Conservation (phyloP, 2,113 vertebrate genomes). For the Microtus pennsylvanicus region DNA sequence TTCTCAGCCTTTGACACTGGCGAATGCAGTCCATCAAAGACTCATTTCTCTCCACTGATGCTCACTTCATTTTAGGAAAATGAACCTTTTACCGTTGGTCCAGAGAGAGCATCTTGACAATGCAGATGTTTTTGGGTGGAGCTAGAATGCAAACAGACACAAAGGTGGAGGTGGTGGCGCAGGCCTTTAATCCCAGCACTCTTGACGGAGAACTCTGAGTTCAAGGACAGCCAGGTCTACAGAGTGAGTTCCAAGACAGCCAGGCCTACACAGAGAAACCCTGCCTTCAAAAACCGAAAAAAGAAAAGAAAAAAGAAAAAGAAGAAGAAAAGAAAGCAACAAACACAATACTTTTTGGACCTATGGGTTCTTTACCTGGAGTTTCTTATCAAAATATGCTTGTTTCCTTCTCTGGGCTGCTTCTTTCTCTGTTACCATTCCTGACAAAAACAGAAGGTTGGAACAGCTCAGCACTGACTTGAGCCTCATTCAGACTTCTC, state of each 20-base stretch:
- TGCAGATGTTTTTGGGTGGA: neutral
- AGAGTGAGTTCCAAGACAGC: neutral
- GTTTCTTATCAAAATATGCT: neutral
- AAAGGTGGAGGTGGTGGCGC: neutral
- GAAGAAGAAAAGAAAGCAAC: neutral
- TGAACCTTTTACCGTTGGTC: neutral
- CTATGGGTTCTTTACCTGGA: neutral
- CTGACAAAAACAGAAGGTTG: constrained; percentile 10
- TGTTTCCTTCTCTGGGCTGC: constrained; percentile 11
- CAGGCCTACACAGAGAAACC: neutral
- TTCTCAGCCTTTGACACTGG: constrained; percentile 31
- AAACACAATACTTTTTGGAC: neutral
- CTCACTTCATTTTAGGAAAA: neutral
- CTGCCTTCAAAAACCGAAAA: neutral
- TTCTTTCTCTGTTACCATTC: neutral
- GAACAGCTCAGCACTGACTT: neutral
- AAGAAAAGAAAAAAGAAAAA: no score
- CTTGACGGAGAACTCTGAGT: neutral
- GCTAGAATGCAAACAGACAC: neutral
- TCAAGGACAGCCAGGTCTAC: neutral
- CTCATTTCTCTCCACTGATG: neutral
- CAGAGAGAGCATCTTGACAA: constrained; percentile 12
- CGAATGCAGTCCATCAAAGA: neutral
- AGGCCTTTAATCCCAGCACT: neutral
- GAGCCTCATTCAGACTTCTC: neutral